Evolutionary conservation across 2,797 vertebrate species (phyloP).

Genomic region (Clarias pachynema): DNA sequence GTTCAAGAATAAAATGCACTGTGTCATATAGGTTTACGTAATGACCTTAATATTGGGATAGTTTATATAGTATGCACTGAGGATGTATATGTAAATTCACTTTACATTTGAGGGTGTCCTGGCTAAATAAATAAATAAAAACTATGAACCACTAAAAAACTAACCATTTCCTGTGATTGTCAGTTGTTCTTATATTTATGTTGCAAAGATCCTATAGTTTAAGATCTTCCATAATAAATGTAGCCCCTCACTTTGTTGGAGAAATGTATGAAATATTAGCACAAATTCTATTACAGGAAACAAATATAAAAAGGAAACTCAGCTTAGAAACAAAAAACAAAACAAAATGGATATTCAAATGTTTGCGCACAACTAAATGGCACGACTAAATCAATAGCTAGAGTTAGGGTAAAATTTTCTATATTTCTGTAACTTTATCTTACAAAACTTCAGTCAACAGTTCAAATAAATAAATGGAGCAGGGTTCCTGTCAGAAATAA

Average conservation of each 20-base stretch:
- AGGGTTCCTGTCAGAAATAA: background rate
- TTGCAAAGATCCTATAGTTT: background rate
- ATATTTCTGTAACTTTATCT: background rate
- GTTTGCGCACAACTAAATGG: background rate
- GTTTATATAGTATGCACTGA: background rate
- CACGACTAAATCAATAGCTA: background rate
- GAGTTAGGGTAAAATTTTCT: background rate
- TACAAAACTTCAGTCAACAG: background rate
- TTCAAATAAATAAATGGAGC: background rate
- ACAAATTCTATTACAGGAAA: background rate
- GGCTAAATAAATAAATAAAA: background rate
- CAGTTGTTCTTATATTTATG: too few species aligned
- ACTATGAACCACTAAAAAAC: background rate
- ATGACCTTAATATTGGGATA: background rate
- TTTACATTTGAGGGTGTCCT: background rate
- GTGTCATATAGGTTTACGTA: background rate
- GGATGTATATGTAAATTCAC: background rate
- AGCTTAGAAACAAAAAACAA: background rate
- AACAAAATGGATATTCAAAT: background rate
- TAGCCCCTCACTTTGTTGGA: background rate
- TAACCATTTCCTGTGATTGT: background rate
- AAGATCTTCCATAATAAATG: background rate
- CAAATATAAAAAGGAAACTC: background rate
- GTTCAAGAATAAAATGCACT: background rate
- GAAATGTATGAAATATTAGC: background rate